A percentile compares a stretch with the other conserved stretches of the same genome.
These are phyloP conservation scores for Entosphenus tridentatus DNA, from an alignment of 2,113 vertebrate species.

Conservation along the genomic window DNA sequence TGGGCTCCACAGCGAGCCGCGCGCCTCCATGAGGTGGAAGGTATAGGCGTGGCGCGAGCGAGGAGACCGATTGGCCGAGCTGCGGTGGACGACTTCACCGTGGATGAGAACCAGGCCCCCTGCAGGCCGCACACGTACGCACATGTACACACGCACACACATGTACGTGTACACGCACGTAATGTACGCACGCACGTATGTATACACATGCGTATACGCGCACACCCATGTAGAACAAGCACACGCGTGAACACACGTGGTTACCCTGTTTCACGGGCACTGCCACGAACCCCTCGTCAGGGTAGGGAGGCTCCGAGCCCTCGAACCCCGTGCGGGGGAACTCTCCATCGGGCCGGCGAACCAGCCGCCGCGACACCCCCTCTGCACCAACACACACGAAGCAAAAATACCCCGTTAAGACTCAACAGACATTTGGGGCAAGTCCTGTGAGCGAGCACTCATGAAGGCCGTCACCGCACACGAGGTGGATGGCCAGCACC, in stretches of 20 bases:
- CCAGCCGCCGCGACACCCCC: conserved; percentile 49
- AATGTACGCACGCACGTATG: not conserved
- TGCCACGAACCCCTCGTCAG: conserved; percentile 31
- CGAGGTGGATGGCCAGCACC: too few relatives aligned
- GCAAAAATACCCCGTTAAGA: not conserved
- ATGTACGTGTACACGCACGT: not conserved
- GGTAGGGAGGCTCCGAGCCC: conserved; percentile 31
- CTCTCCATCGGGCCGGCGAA: conserved; percentile 30
- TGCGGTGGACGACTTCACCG: conserved; percentile 71
- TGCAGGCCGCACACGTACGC: conserved; percentile 13
- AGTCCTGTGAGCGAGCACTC: not conserved
- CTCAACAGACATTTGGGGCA: not conserved
- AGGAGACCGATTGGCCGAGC: conserved; percentile 39
- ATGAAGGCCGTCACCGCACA: not conserved
- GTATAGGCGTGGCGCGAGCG: conserved; percentile 53
- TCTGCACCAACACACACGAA: conserved; percentile 20
- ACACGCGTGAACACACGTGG: not conserved
- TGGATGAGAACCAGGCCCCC: conserved; percentile 62
- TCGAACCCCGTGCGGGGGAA: conserved; percentile 32
- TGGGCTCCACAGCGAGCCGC: conserved; percentile 45
- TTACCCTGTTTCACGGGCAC: conserved; percentile 52
- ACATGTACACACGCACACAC: not conserved
- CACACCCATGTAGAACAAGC: not conserved
- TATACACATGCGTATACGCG: not conserved
- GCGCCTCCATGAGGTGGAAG: conserved; percentile 73